Conservation (phyloP, 2,113 vertebrate genomes). For the Calidris pygmaea region DNA sequence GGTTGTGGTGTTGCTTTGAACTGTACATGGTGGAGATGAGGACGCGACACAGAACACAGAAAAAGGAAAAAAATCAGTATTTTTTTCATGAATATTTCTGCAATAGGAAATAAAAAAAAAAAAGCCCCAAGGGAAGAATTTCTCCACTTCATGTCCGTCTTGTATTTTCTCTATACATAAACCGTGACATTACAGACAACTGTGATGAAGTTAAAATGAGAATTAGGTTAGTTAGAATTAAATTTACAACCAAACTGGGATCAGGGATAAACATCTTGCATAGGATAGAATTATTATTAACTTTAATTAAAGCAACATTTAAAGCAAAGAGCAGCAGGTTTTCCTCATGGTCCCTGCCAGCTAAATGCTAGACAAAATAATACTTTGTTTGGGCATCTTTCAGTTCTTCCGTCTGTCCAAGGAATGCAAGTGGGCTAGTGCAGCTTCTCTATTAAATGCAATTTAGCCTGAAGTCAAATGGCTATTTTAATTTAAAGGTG, state of each 20-base stretch:
- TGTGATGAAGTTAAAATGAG: background rate
- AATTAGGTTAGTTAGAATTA: background rate
- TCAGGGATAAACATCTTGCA: background rate
- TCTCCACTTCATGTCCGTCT: background rate
- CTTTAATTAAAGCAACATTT: slow-evolving; percentile 6
- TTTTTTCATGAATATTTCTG: background rate
- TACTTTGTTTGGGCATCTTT: slow-evolving; percentile 38
- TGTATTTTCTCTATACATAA: background rate
- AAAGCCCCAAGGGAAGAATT: background rate
- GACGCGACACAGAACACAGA: background rate
- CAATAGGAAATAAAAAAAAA: background rate
- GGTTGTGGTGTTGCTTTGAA: background rate
- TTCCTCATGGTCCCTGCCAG: background rate
- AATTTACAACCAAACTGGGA: background rate
- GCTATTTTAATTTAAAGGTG: background rate
- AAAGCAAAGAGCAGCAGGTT: background rate
- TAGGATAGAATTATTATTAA: background rate
- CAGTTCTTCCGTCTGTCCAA: slow-evolving; percentile 11
- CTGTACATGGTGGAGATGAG: background rate
- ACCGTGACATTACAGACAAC: background rate
- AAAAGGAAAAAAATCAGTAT: background rate
- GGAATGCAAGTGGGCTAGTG: background rate
- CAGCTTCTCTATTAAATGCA: background rate
- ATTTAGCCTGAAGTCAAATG: background rate
- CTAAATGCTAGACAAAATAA: slow-evolving; percentile 28